Conservation (phyloP, 2,113 vertebrate genomes). For the Galeopterus variegatus region DNA sequence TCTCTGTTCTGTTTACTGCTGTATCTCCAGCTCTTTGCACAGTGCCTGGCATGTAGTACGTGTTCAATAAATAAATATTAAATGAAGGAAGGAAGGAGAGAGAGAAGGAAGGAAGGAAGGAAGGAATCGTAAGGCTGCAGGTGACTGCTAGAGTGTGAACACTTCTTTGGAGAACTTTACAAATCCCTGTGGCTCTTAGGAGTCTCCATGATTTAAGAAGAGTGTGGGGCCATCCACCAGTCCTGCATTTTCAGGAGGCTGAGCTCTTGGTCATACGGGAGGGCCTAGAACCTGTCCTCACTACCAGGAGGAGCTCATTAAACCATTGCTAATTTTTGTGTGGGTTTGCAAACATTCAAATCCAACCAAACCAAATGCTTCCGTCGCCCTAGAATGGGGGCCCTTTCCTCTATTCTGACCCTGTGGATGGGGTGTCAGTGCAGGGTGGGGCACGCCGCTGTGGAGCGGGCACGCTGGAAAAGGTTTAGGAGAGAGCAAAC, state of each 20-base stretch:
- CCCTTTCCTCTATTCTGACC: background rate
- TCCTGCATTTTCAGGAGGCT: background rate
- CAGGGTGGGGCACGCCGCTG: background rate
- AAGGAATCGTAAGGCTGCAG: background rate
- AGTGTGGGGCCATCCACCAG: background rate
- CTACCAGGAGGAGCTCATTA: background rate
- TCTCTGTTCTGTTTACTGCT: background rate
- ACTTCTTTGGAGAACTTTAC: background rate
- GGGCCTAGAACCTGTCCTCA: background rate
- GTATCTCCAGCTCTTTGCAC: background rate
- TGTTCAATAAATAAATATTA: background rate
- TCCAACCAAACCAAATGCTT: background rate
- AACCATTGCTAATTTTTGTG: background rate
- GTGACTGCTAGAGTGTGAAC: background rate
- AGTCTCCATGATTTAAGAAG: background rate
- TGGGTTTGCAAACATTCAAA: background rate
- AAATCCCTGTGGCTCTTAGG: background rate
- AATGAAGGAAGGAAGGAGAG: background rate
- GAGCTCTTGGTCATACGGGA: too few species aligned
- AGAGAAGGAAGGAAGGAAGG: background rate
- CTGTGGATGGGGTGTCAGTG: background rate
- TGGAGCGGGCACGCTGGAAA: background rate
- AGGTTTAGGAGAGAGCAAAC: background rate
- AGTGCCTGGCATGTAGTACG: background rate
- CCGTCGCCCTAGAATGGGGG: background rate